Percentiles rank a stretch among this genome's conserved stretches.
phyloP scores from a whole-genome alignment of 2,113 vertebrate genomes.

The Puntigrus tetrazona region DNA sequence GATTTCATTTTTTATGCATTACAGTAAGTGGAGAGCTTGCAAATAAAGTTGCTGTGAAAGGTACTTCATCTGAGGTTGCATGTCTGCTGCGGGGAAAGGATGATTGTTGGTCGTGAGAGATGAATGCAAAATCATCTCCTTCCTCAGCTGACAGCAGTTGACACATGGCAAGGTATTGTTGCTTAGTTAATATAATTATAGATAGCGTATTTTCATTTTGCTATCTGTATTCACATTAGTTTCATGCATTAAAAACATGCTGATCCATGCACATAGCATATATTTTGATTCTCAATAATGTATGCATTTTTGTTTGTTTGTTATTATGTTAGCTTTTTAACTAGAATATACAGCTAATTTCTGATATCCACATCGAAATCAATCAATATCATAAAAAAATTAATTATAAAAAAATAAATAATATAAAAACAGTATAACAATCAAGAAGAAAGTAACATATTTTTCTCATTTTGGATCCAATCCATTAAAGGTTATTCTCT shows the following conservation, averaged over 20 bases:
- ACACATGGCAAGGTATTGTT: too few relatives aligned
- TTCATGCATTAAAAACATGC: neutral
- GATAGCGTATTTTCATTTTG: too few relatives aligned
- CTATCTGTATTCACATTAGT: neutral
- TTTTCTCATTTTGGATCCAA: neutral
- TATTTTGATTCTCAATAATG: too few relatives aligned
- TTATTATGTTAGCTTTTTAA: too few relatives aligned
- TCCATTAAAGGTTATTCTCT: too few relatives aligned
- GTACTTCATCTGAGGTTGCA: conserved; percentile 26
- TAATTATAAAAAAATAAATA: too few relatives aligned
- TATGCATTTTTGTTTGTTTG: too few relatives aligned
- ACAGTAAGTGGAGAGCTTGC: conserved; percentile 7
- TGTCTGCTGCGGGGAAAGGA: neutral
- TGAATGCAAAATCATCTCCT: neutral
- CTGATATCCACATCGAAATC: too few relatives aligned
- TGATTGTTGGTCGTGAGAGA: neutral
- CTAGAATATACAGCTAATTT: too few relatives aligned
- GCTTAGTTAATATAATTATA: neutral
- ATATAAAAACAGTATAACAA: neutral
- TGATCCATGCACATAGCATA: too few relatives aligned
- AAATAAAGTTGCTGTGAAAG: conserved; percentile 18
- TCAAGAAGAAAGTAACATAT: neutral
- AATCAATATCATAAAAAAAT: too few relatives aligned
- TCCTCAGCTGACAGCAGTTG: too few relatives aligned
- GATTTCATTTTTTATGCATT: conserved; percentile 3